These are phyloP conservation scores for Microctenopoma stevenorrisi DNA, from an alignment of 2,797 vertebrate genomes.

Conservation along the genomic window DNA sequence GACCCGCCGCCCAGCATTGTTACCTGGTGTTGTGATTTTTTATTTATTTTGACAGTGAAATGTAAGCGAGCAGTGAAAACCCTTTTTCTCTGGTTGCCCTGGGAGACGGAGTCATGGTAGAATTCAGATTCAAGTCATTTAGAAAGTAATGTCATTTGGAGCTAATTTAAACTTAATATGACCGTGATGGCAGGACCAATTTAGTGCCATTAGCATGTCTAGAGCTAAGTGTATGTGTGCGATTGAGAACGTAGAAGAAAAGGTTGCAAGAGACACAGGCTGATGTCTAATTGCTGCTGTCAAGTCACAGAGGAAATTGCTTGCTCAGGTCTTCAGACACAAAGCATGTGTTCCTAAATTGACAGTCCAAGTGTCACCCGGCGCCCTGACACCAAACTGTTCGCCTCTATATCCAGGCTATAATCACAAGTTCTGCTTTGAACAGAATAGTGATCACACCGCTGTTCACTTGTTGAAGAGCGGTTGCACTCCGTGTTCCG, in stretches of 20 bases:
- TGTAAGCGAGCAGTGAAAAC: slow-evolving; percentile 55
- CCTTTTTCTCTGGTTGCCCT: slow-evolving; percentile 57
- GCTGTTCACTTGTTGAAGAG: slow-evolving; percentile 42
- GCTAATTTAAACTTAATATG: slow-evolving; percentile 77
- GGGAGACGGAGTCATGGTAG: slow-evolving; percentile 59
- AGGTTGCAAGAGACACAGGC: slow-evolving; percentile 57
- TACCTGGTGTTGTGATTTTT: slow-evolving; percentile 45
- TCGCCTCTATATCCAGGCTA: slow-evolving; percentile 33
- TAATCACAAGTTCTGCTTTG: slow-evolving; percentile 56
- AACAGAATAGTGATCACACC: slow-evolving; percentile 37
- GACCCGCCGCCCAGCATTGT: slow-evolving; percentile 7
- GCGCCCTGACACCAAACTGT: slow-evolving; percentile 40
- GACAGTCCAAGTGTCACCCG: slow-evolving; percentile 37
- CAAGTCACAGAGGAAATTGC: slow-evolving; percentile 64
- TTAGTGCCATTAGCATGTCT: slow-evolving; percentile 67
- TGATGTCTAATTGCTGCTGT: slow-evolving; percentile 62
- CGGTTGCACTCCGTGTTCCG: slow-evolving; percentile 28
- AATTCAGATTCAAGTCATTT: slow-evolving; percentile 74
- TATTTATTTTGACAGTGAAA: slow-evolving; percentile 56
- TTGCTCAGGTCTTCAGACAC: slow-evolving; percentile 65
- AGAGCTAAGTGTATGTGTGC: slow-evolving; percentile 46
- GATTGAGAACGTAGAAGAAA: slow-evolving; percentile 43
- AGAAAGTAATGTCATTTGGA: slow-evolving; percentile 71
- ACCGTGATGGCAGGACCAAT: slow-evolving; percentile 70
- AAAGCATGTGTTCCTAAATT: slow-evolving; percentile 63